Evolutionary conservation across 2,797 vertebrate genomes (phyloP).

Genomic region (Pangasius mekongensis): DNA sequence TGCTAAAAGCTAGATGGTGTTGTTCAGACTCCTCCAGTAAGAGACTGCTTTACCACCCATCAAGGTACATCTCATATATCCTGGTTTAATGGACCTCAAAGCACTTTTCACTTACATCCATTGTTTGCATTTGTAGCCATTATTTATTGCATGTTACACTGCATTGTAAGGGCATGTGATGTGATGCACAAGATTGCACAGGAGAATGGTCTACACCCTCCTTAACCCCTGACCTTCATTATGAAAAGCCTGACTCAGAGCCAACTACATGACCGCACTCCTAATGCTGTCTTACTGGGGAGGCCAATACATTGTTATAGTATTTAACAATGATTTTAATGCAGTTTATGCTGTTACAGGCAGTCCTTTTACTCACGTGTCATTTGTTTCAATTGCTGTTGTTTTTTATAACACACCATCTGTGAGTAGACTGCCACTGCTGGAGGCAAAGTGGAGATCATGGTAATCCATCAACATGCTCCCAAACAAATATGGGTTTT

Average conservation of each 20-base stretch:
- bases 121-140: not conserved
- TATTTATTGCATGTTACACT: not conserved
- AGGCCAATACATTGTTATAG: not conserved
- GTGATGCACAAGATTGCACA: not conserved
- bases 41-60: not conserved
- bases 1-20: not conserved
- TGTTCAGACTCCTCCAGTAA: not conserved
- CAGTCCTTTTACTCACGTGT: not conserved
- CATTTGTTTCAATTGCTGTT: not conserved
- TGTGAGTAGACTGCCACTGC: not conserved
- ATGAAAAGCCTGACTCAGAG: not conserved
- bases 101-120: not conserved
- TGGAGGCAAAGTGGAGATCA: not conserved
- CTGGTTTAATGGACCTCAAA: not conserved
- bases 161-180: not conserved
- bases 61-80: not conserved
- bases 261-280: not conserved
- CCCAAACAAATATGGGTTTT: not conserved
- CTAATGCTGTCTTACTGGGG: not conserved
- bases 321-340: not conserved
- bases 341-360: not conserved
- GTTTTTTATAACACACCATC: not conserved
- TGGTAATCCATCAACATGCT: not conserved
- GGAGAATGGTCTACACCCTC: not conserved
- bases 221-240: not conserved